Base-by-base conservation (phyloP, 2,888 invertebrate species). In the Ectobius pallidus region DNA sequence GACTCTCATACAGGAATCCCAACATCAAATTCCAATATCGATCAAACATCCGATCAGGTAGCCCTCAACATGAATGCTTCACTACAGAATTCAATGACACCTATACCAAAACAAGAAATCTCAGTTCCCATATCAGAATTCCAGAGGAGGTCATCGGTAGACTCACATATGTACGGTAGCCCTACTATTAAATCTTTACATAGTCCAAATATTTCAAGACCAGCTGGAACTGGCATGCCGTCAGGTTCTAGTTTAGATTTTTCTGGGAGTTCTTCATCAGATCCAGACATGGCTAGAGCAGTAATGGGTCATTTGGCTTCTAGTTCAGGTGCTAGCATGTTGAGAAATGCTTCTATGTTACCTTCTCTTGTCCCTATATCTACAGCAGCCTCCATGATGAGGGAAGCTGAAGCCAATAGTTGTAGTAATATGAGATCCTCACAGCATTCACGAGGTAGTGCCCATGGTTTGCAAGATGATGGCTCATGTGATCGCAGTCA, bases 381-480 rank as follows among this genome's bases (percentile, higher is more conserved):
- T 4, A 44, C 65, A 11, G 65, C 65, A 25, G 65, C 65, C 18
- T 65, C 65, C 25, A 65, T 65, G 65, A 42, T 65, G n/a, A 22
- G 65, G 18, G 65, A 65, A 16, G n/a, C 44, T 27, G 65, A 65
- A n/a, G 14, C 46, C 16, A 44, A 46, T n/a, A 30, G 18, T 22
- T 58, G 58, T 30, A 58, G 30, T 25, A 58, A 58, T n/a, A 65
- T 65, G 16, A 42, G 65, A 11, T 22, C 30, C 25, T 65, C 65
- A n/a, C 58, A 58, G 32, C 58, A 58, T 30, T 58, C 58, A n/a
- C 58, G 58, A 4, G 30, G 30, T 32, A 58, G 30, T 58, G 30
- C 58, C 11, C 65, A 46, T 46, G 65, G 42, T 27, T 46, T 65
- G n/a, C 65, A 65, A 7, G 73, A 44, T 55, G 73, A 68, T 68